Evolutionary conservation across 2,113 vertebrate genomes (phyloP), one percentile per base, ranked within the genome.

Genomic region (Piprites chloris): DNA sequence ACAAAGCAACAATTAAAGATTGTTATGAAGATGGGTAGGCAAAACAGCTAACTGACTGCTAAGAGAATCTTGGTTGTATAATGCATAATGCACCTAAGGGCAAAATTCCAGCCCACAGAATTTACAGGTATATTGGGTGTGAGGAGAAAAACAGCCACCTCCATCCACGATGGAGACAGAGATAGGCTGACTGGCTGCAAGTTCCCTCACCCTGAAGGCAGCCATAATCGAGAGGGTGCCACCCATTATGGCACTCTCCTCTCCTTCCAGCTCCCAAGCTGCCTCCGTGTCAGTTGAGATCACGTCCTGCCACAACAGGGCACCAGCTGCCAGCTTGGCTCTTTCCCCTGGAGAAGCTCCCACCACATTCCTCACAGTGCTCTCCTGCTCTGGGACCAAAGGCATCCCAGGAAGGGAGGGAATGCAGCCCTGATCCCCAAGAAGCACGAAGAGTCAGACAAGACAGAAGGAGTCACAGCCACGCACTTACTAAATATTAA

Each of bases 1-100:
- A 68, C n/a, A 61, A 55, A 91, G 55, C 50, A 74, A 67, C 73
- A 85, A 85, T 85, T 91, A 95, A 78, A 90, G 72, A 88, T 52
- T 33, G 52, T 59, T 79, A 67, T 11, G 37, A 82, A 85, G 82
- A 80, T 42, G 88, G 50, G 21, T 37, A 69, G 4, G 19, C 12
- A 83, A 76, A 90, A 46, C 55, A 88, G n/a, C 32, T 61, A 53
- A 30, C 44, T 61, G 69, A n/a, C 53, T 88, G 44, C 66, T 59
- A 39, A 42, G 39, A 80, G 50, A 58, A 81, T 86, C 73, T 66
- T 2, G 0, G 11, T 33, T 69, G 11, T 26, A 22, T 12, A 72
- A 80, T 11, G 3, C 5, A 28, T 27, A 28, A 56, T 0, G 7
- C 2, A 1, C 75, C 79, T 39, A 21, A 80, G 16, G 88, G 76